Base-by-base conservation (phyloP, 2,113 vertebrate genomes). In the Sciurus niger region DNA sequence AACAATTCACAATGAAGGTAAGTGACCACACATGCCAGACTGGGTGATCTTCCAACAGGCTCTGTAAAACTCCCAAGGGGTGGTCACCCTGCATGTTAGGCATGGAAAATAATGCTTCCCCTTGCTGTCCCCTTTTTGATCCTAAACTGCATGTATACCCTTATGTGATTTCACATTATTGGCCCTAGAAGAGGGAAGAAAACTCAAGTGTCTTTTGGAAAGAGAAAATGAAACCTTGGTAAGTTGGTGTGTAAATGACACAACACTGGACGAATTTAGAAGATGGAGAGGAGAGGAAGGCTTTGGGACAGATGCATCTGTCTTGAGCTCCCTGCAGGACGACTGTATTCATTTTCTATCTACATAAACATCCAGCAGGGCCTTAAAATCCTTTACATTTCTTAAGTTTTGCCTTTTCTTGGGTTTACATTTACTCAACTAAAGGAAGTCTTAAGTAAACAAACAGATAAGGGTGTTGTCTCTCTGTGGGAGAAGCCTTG, bases 381-480 rank as follows among this genome's bases (percentile, higher is more conserved):
- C 8, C 63, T 74, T 87, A 77, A 74, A 65, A 74, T 10, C 51
- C 40, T 51, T 78, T 43, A 12, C 74, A 74, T 84, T 79, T 87
- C 70, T 37, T 65, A 79, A 95, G 63, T 70, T 37, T 18, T 80
- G 14, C 24, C 79, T 78, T 94, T 87, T 86, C 80, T 90, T 77
- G 22, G 6, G 32, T 89, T 95, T 83, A 83, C 9, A 58, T 30
- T 90, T 87, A 68, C 87, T 92, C 30, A 93, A 72, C 37, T 72
- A 82, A 90, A 96, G 70, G 72, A 95, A 91, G n/a, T 13, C 37
- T 37, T 70, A 86, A 91, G 58, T 22, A 89, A 84, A 58, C 55
- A 58, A 22, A 82, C 32, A 80, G 48, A 95, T 37, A 92, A 73
- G 84, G 89, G n/a, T 58, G 55, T 58, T 24, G 18, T 58, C 7